Evolutionary conservation across 2,888 invertebrate species (phyloP).

Genomic region (Eupelmus urozonus): DNA sequence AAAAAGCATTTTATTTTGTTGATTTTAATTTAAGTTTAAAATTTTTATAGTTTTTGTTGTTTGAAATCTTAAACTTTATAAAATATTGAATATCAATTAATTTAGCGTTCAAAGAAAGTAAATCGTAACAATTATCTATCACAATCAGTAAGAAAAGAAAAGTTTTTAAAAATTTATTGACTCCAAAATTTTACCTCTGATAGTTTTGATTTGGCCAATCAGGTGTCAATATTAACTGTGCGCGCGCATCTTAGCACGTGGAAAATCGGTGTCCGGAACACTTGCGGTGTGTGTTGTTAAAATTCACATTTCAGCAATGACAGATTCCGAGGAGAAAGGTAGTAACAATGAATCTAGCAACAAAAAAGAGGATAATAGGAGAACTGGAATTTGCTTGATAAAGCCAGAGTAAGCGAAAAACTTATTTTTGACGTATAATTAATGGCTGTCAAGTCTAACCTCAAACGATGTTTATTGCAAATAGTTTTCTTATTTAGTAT

Average conservation of each 20-base stretch:
- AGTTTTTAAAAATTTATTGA: too few relatives aligned
- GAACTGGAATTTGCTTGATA: constrained; percentile 77
- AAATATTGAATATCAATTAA: too few relatives aligned
- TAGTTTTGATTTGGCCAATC: too few relatives aligned
- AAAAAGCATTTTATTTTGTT: too few relatives aligned
- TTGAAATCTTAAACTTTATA: too few relatives aligned
- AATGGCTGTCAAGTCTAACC: constrained; percentile 34
- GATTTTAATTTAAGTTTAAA: too few relatives aligned
- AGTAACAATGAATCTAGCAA: background rate
- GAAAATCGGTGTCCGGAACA: background rate
- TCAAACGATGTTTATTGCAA: constrained; percentile 27
- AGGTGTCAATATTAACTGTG: background rate
- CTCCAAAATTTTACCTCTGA: too few relatives aligned
- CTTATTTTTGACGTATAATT: constrained; percentile 10
- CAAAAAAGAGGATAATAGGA: constrained; percentile 66
- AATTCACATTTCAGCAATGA: constrained; percentile 39
- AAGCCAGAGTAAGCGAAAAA: constrained; percentile 77
- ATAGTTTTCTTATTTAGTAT: background rate
- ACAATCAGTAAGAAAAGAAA: too few relatives aligned
- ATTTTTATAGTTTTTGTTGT: background rate
- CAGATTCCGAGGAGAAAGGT: constrained; percentile 38
- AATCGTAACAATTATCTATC: too few relatives aligned
- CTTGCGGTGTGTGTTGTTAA: background rate
- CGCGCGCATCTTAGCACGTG: constrained; percentile 22
- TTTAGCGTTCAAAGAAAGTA: too few relatives aligned